These are phyloP conservation scores for Tringa solitaria DNA, from an alignment of 2,113 vertebrate genomes.

Conservation along the genomic window DNA sequence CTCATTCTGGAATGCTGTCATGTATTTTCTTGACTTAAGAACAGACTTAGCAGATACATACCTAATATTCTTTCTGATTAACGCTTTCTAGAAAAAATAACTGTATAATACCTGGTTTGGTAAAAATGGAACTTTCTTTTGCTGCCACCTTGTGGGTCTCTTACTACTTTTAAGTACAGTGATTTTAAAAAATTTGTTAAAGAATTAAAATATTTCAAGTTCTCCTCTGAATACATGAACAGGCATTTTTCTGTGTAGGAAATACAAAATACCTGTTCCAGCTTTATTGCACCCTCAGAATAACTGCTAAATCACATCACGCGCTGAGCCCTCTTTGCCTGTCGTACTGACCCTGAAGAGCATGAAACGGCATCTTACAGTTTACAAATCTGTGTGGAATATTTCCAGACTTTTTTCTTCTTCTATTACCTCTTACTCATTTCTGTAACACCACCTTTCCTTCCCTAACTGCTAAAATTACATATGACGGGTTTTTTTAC, in stretches of 20 bases:
- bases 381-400: background rate
- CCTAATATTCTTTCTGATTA: background rate
- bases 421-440: background rate
- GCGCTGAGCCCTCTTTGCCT: background rate
- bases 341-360: background rate
- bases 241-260: background rate
- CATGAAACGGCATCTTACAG: background rate
- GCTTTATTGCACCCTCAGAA: background rate
- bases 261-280: background rate
- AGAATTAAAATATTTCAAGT: background rate
- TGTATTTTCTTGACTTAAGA: background rate
- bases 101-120: background rate
- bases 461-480: background rate
- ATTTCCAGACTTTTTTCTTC: background rate
- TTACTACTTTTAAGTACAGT: background rate
- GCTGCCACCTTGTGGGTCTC: constrained; percentile 72
- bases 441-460: background rate
- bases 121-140: constrained; percentile 49
- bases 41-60: background rate
- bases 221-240: background rate
- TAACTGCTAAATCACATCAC: background rate
- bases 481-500: background rate
- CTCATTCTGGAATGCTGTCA: background rate
- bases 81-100: background rate
- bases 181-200: background rate